Conservation (phyloP, 2,797 vertebrate genomes). For the Platyrinchus mystaceus region DNA sequence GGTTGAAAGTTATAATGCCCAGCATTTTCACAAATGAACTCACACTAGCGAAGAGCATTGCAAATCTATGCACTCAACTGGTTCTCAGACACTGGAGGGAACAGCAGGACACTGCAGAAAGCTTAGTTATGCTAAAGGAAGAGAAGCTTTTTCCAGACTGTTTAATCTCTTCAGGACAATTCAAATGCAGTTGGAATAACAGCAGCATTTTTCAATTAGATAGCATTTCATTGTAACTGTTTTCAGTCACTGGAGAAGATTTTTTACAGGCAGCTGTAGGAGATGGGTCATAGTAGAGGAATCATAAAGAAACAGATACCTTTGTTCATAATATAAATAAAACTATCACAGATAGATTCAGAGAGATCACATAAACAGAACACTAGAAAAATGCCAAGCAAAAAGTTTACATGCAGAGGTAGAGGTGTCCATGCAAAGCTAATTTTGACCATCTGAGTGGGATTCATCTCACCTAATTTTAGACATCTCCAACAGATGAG, state of each 20-base stretch:
- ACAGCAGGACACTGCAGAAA: not conserved
- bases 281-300: not conserved
- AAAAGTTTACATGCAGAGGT: not conserved
- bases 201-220: not conserved
- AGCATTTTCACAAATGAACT: not conserved
- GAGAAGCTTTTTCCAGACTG: not conserved
- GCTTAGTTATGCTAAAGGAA: not conserved
- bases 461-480: slow-evolving; percentile 26
- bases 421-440: not conserved
- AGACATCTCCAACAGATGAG: not conserved
- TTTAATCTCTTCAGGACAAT: not conserved
- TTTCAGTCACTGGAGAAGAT: not conserved
- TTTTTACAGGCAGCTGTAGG: not conserved
- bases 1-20: not conserved
- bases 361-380: not conserved
- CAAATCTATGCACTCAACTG: not conserved
- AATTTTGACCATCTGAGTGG: slow-evolving; percentile 15
- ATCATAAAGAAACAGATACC: not conserved
- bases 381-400: not conserved
- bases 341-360: not conserved
- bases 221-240: not conserved
- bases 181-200: not conserved
- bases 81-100: not conserved
- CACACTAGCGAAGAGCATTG: not conserved
- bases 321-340: not conserved